Conservation (phyloP, 2,797 vertebrate species). For the Antrozous pallidus region DNA sequence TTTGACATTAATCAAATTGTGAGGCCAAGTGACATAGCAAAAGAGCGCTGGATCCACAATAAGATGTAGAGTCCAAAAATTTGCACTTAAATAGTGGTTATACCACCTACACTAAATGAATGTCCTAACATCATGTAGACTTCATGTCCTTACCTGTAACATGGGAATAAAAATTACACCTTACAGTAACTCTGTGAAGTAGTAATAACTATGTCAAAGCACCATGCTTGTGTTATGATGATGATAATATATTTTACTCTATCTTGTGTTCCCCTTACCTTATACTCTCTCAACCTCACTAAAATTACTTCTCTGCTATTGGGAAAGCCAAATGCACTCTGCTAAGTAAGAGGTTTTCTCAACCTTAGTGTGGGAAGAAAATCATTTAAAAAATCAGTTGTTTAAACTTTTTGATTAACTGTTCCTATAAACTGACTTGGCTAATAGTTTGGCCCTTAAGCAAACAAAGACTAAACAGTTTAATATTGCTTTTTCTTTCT, state of each 20-base stretch:
- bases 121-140: neutral
- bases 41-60: neutral
- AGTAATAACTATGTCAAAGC: neutral
- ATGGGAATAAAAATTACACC: neutral
- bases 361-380: slow-evolving; percentile 19
- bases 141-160: neutral
- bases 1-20: slow-evolving; percentile 5
- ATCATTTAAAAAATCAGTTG: slow-evolving; percentile 42
- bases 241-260: neutral
- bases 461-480: slow-evolving; percentile 47
- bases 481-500: slow-evolving; percentile 58
- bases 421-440: slow-evolving; percentile 45
- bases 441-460: slow-evolving; percentile 48
- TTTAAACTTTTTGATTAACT: slow-evolving; percentile 63
- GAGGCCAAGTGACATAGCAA: slow-evolving; percentile 20
- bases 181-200: neutral
- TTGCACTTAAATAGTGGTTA: slow-evolving; percentile 4
- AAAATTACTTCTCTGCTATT: slow-evolving; percentile 27
- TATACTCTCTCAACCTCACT: neutral
- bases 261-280: neutral
- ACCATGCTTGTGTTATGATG: neutral
- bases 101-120: neutral
- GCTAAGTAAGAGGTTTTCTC: slow-evolving; percentile 22
- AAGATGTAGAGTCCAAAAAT: neutral
- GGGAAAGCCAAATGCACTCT: slow-evolving; percentile 37